Conservation (phyloP, 2,888 invertebrate genomes). For the Rhamnusium bicolor region DNA sequence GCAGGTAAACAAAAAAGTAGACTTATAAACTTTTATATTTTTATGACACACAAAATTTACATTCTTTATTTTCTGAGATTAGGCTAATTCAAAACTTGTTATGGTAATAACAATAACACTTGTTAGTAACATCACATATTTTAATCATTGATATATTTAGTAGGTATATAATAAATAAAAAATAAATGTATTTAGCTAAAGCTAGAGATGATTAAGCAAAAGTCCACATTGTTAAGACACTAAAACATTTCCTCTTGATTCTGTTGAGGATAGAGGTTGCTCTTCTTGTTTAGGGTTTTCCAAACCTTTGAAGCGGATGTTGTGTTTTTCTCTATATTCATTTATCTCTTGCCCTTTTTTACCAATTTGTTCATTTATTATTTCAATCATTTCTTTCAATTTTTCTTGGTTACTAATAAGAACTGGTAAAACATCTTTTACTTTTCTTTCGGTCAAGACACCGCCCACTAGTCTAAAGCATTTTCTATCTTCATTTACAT, state of each 20-base stretch:
- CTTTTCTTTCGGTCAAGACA: slow-evolving; percentile 92
- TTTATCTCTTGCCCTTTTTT: slow-evolving; percentile 93
- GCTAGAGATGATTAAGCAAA: slow-evolving; percentile 28
- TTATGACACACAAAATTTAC: not conserved
- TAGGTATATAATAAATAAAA: slow-evolving; percentile 14
- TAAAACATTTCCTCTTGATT: slow-evolving; percentile 69
- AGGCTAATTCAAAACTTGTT: not conserved
- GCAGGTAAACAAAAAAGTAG: too few species aligned
- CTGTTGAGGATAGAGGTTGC: slow-evolving; percentile 55
- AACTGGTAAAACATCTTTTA: slow-evolving; percentile 91
- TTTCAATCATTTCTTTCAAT: slow-evolving; percentile 84
- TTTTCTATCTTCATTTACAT: slow-evolving; percentile 87
- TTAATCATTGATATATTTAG: not conserved
- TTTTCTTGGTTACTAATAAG: slow-evolving; percentile 85
- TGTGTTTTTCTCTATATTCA: slow-evolving; percentile 91
- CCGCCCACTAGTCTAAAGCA: slow-evolving; percentile 97
- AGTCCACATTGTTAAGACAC: slow-evolving; percentile 64
- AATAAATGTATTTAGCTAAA: not conserved
- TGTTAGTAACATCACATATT: not conserved
- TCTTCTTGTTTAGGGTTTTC: slow-evolving; percentile 70
- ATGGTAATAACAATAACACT: not conserved
- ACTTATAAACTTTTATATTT: not conserved
- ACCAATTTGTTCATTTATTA: slow-evolving; percentile 85
- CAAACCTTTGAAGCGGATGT: slow-evolving; percentile 85
- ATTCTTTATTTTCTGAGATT: not conserved